phyloP scores from a whole-genome alignment of 2,888 invertebrate species.

The Axea sp. region DNA sequence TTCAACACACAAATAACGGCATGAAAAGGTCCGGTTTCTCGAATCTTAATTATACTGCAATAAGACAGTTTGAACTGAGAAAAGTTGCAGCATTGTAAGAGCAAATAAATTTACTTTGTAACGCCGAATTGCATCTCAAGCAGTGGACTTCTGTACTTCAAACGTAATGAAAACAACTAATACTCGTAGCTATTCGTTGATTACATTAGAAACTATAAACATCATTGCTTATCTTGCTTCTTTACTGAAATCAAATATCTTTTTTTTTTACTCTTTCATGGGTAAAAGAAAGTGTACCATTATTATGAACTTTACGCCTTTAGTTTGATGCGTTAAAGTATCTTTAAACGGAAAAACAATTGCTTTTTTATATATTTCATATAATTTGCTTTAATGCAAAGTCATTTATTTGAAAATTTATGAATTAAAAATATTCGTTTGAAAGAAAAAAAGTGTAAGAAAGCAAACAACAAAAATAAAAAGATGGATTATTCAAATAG shows the following conservation, averaged over 20 bases:
- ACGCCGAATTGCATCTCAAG: constrained; percentile 8
- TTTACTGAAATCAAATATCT: constrained; percentile 4
- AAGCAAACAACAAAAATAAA: too few relatives aligned
- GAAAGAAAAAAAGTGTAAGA: too few relatives aligned
- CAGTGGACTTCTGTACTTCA: constrained; percentile 7
- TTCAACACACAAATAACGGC: background rate
- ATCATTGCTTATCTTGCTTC: background rate
- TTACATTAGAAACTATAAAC: background rate
- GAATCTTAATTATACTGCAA: constrained; percentile 7
- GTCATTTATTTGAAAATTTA: too few relatives aligned
- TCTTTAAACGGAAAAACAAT: too few relatives aligned
- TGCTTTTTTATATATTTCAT: too few relatives aligned
- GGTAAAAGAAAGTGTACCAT: too few relatives aligned
- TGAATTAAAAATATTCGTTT: too few relatives aligned
- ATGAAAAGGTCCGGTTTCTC: constrained; percentile 4
- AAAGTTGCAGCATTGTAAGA: constrained; percentile 8
- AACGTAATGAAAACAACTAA: constrained; percentile 17
- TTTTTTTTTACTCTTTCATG: too few relatives aligned
- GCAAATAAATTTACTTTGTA: constrained; percentile 20
- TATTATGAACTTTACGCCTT: too few relatives aligned
- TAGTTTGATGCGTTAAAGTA: too few relatives aligned
- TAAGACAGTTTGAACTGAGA: constrained; percentile 5
- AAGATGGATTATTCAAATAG: too few relatives aligned
- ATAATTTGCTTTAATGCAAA: too few relatives aligned
- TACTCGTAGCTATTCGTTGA: constrained; percentile 2